These are phyloP conservation scores for Isurus oxyrinchus DNA, from an alignment of 2,113 vertebrate species.

Conservation along the genomic window DNA sequence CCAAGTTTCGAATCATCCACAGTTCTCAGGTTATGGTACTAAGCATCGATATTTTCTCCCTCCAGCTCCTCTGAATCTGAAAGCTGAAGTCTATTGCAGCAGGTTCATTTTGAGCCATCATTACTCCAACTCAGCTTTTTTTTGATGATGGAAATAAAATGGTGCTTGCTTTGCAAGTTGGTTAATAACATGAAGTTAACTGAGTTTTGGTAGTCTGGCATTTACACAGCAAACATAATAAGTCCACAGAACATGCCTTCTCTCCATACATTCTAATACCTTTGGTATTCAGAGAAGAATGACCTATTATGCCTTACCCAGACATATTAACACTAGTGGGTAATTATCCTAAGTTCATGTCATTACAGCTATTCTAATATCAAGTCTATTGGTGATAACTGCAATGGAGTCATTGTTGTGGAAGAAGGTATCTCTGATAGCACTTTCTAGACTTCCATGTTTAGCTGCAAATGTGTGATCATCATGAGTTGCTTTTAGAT, in stretches of 20 bases:
- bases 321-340: neutral
- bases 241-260: neutral
- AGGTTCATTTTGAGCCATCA: neutral
- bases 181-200: neutral
- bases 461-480: no score
- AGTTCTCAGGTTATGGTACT: no score
- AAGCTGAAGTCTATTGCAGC: neutral
- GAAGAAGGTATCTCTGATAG: no score
- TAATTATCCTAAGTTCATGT: no score
- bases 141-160: neutral
- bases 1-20: no score
- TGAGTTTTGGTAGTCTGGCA: neutral
- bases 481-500: no score
- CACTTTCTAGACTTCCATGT: no score
- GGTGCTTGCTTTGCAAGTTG: neutral
- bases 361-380: no score
- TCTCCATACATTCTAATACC: neutral
- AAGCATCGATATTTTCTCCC: neutral
- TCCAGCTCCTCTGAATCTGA: neutral
- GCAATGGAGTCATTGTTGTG: no score
- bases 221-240: neutral
- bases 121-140: neutral
- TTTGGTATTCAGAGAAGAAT: neutral
- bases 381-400: no score
- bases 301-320: neutral